phyloP scores from a whole-genome alignment of 2,888 invertebrate species.

The Phragmatobia fuliginosa region DNA sequence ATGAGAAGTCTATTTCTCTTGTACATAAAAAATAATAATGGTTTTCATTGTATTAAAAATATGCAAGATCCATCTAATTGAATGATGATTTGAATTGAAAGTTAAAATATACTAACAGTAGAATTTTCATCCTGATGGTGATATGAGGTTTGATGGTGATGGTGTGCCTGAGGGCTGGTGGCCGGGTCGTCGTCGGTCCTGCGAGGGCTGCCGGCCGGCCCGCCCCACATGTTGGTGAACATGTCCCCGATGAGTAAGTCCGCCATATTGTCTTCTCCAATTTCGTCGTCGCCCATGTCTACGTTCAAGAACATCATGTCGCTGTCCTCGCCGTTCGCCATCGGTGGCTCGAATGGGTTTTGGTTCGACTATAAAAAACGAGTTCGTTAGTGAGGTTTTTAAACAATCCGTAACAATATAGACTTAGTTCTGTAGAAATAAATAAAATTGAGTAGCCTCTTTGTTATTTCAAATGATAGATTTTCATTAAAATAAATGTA shows the following conservation, averaged over 20 bases:
- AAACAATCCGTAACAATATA: not conserved
- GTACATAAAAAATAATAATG: too few relatives aligned
- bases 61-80: too few relatives aligned
- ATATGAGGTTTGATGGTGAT: constrained; percentile 57
- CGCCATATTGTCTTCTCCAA: constrained; percentile 90
- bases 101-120: constrained; percentile 51
- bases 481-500: too few relatives aligned
- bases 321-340: constrained; percentile 81
- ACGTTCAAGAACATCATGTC: constrained; percentile 81
- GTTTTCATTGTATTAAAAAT: too few relatives aligned
- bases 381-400: not conserved
- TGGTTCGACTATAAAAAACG: constrained; percentile 72
- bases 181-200: constrained; percentile 60
- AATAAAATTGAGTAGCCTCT: too few relatives aligned
- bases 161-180: constrained; percentile 58
- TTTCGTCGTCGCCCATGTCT: constrained; percentile 81
- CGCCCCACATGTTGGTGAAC: constrained; percentile 86
- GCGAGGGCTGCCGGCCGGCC: constrained; percentile 60
- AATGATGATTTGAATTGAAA: too few relatives aligned
- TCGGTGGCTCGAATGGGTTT: constrained; percentile 79
- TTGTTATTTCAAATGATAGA: too few relatives aligned
- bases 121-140: constrained; percentile 55
- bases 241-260: constrained; percentile 90
- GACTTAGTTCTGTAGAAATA: too few relatives aligned
- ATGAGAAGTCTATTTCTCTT: too few relatives aligned